phyloP scores from a whole-genome alignment of 2,888 invertebrate genomes.

The Crioceris asparagi region DNA sequence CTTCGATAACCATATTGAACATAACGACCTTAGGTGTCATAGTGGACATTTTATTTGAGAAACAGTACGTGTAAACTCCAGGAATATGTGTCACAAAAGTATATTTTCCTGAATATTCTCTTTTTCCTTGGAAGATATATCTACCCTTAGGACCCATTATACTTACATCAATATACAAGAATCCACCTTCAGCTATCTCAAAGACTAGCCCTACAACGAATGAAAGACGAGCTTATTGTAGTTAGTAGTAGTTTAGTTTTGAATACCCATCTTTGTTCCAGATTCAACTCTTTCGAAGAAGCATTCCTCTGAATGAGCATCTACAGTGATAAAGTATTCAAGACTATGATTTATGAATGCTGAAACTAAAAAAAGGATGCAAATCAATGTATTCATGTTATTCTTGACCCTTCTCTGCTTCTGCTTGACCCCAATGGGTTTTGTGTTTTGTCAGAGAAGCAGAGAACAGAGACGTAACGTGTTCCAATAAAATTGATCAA shows the following conservation, averaged over 20 bases:
- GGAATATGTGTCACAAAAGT: constrained; percentile 88
- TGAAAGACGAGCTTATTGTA: too few species aligned
- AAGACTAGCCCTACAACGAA: constrained; percentile 78
- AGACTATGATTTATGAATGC: constrained; percentile 14
- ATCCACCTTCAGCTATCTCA: constrained; percentile 98
- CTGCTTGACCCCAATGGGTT: too few species aligned
- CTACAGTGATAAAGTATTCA: constrained; percentile 72
- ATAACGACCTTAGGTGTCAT: constrained; percentile 97
- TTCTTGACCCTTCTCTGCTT: too few species aligned
- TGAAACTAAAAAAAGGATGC: too few species aligned
- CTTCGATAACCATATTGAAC: constrained; percentile 94
- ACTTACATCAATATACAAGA: constrained; percentile 94
- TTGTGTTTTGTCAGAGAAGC: too few species aligned
- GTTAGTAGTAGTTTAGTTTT: too few species aligned
- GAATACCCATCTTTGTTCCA: constrained; percentile 89
- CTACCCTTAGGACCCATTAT: constrained; percentile 89
- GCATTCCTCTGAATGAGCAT: constrained; percentile 98
- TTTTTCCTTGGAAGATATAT: constrained; percentile 79
- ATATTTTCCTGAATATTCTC: constrained; percentile 87
- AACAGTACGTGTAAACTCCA: constrained; percentile 93
- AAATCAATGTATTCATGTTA: too few species aligned
- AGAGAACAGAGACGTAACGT: too few species aligned
- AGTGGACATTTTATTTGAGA: constrained; percentile 96
- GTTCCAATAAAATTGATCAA: too few species aligned
- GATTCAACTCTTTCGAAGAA: constrained; percentile 93